Evolutionary conservation across 92 coral and sea anemone genomes (phyloP).

Genomic region (Ricordea florida): DNA sequence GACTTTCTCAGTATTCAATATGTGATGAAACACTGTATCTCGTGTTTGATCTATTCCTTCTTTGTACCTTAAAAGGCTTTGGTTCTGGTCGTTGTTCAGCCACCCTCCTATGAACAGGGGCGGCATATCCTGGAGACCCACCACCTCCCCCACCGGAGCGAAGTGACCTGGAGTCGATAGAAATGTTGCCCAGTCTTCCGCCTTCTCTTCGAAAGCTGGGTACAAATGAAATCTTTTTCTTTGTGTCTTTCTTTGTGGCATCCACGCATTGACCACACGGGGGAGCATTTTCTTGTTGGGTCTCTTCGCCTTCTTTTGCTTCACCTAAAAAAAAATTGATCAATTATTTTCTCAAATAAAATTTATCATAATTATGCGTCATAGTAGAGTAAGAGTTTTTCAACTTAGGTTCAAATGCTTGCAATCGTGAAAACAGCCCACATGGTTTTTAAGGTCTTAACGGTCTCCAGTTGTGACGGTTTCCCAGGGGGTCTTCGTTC

Average conservation of each 20-base stretch:
- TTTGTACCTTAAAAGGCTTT: conserved; percentile 60
- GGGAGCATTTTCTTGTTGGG: neutral
- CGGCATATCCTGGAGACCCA: conserved; percentile 89
- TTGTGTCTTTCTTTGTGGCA: conserved; percentile 23
- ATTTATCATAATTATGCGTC: too few relatives aligned
- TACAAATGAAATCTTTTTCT: conserved; percentile 50
- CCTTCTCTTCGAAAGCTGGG: conserved; percentile 68
- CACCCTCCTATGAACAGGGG: conserved; percentile 61
- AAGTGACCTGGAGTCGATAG: conserved; percentile 67
- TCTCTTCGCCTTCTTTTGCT: conserved; percentile 27
- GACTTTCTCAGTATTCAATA: neutral
- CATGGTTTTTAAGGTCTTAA: too few relatives aligned
- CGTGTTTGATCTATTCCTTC: neutral
- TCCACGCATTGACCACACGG: conserved; percentile 57
- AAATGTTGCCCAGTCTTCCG: conserved; percentile 68
- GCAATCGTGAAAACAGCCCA: too few relatives aligned
- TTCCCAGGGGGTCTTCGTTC: too few relatives aligned
- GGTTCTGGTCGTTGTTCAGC: conserved; percentile 48
- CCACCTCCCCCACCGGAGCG: conserved; percentile 43
- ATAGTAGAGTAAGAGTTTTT: too few relatives aligned
- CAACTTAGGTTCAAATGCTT: too few relatives aligned
- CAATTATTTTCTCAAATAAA: too few relatives aligned
- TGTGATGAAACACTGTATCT: neutral
- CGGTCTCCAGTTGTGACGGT: too few relatives aligned
- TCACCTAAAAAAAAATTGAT: conserved; percentile 1